Base-by-base conservation (phyloP, 2,888 invertebrate species). In the Caradrina kadenii region DNA sequence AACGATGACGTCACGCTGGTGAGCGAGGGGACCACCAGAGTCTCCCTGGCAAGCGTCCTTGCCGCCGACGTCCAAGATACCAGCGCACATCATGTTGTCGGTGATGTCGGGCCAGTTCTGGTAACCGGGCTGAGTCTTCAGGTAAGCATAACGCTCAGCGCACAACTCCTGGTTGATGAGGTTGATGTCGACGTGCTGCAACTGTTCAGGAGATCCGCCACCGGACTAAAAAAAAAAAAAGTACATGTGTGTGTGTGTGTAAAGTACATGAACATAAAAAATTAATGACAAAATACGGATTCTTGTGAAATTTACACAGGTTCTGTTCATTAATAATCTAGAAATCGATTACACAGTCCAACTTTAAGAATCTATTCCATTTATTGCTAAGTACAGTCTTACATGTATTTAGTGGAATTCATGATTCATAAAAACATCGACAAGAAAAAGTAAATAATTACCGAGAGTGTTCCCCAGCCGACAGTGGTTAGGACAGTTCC, bases 11-110 rank as follows among this genome's bases (percentile, higher is more conserved):
- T 90, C 73, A 2, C 73, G 64, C 42, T 86, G 79, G 79, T 93
- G 90, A 63, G 88, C 80, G n/a, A 93, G 84, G 5, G 93, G 92
- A 21, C 93, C 90, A 1, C 93, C 93, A 15, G 91, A 89, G 76
- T 92, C 93, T 2, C 90, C 91, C 48, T 87, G 86, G 82, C 93
- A 93, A 19, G 78, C 82, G 56, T 83, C 83, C 50, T 79, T 84
- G 50, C 91, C 92, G 0, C 91, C 91, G 6, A 89, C 77, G 42
- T 93, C 87, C 8, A 92, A 76, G 19, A 90, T 60, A 31, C 94
- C 94, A 10, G 94, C 90, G 82, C 94, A 94, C 65, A 94, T 63
- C 94, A 94, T 94, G 64, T 87, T 87, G 10, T 80, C 79, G 2
- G 92, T 92, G 48, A 94, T 84, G 45, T 86, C 85, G 22, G 82